Percentiles rank a stretch among this genome's conserved stretches.
These are phyloP conservation scores for Vulpes lagopus DNA, from an alignment of 2,113 vertebrate species.

Conservation along the genomic window DNA sequence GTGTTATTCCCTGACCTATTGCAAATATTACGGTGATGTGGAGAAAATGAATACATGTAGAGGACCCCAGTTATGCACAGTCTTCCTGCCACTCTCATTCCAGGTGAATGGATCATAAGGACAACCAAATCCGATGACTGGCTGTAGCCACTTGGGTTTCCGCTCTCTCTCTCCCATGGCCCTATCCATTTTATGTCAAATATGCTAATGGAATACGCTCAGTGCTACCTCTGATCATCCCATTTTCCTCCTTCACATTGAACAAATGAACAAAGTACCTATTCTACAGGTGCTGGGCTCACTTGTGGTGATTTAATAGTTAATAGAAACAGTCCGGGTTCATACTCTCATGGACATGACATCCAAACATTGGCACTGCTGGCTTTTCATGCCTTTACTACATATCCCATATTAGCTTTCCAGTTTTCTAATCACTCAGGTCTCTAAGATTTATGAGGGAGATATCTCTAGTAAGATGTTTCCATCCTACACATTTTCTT, in stretches of 20 bases:
- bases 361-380: neutral
- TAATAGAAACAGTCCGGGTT: neutral
- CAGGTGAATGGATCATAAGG: neutral
- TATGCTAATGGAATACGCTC: neutral
- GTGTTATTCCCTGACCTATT: neutral
- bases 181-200: neutral
- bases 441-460: neutral
- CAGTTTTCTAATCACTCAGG: neutral
- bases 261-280: neutral
- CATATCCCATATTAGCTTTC: neutral
- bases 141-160: neutral
- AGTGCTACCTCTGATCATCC: neutral
- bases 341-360: neutral
- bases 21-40: neutral
- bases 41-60: neutral
- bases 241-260: neutral
- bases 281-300: neutral
- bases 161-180: neutral
- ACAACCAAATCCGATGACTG: fast-evolving
- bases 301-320: neutral
- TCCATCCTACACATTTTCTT: neutral
- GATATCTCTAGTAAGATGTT: neutral
- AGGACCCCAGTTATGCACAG: neutral
- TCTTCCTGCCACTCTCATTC: neutral
- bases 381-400: neutral